These are phyloP conservation scores for Danio aesculapii DNA, from an alignment of 2,797 vertebrate species.

Conservation along the genomic window DNA sequence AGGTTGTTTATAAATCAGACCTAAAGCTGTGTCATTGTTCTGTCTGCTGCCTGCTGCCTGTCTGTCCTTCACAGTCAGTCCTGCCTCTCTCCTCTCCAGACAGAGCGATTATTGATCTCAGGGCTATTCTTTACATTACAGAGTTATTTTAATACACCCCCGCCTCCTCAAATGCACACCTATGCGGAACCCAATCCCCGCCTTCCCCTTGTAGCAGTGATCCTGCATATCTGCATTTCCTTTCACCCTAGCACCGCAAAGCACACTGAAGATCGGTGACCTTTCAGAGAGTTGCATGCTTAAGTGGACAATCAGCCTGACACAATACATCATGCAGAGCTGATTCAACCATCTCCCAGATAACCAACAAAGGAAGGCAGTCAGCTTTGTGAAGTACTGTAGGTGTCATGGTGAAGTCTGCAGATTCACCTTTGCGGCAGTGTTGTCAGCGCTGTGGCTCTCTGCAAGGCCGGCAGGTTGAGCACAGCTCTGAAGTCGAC, in stretches of 20 bases:
- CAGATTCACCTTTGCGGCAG: conserved; percentile 28
- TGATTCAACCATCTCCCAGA: conserved; percentile 27
- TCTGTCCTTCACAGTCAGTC: conserved; percentile 26
- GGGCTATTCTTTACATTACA: conserved; percentile 37
- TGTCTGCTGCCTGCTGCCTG: not conserved
- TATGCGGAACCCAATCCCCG: conserved; percentile 60
- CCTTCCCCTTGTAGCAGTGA: conserved; percentile 48
- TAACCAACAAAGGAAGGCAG: conserved; percentile 16
- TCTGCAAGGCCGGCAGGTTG: conserved; percentile 27
- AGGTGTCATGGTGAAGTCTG: not conserved
- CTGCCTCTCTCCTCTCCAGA: conserved; percentile 13
- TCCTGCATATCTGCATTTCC: conserved; percentile 20
- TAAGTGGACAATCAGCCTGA: conserved; percentile 27
- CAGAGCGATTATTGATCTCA: conserved; percentile 56
- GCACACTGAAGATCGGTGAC: conserved; percentile 11
- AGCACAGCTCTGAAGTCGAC: conserved; percentile 31
- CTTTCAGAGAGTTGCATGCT: not conserved
- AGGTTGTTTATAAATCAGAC: not conserved
- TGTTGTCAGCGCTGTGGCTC: not conserved
- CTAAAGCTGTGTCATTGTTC: conserved; percentile 13
- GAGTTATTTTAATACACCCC: conserved; percentile 56
- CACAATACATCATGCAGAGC: not conserved
- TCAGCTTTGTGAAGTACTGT: not conserved
- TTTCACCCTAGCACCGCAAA: conserved; percentile 24
- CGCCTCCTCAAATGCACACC: conserved; percentile 57